Evolutionary conservation across 2,797 vertebrate species (phyloP).

Genomic region (Apogon hyalosoma): DNA sequence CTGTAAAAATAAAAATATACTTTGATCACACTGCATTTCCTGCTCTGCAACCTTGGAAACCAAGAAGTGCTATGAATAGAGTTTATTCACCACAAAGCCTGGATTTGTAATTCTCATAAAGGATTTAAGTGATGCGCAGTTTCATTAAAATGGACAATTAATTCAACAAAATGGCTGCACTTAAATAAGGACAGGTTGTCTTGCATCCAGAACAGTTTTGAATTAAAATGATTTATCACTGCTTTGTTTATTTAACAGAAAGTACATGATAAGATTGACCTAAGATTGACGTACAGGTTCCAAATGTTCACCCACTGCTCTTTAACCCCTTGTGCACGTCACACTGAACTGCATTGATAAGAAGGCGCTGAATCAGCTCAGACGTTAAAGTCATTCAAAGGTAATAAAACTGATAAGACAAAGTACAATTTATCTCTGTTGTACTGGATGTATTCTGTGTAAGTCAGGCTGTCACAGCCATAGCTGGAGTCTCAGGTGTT

Average conservation of each 20-base stretch:
- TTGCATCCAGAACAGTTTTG: background rate
- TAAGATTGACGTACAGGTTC: background rate
- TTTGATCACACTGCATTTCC: slow-evolving; percentile 11
- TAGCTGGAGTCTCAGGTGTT: slow-evolving; percentile 37
- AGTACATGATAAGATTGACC: too few relatives aligned
- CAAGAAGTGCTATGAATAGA: background rate
- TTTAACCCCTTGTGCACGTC: slow-evolving; percentile 35
- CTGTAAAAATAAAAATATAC: background rate
- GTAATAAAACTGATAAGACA: slow-evolving; percentile 50
- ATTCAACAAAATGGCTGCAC: background rate
- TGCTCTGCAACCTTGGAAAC: background rate
- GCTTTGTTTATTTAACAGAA: too few relatives aligned
- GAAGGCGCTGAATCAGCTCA: slow-evolving; percentile 34
- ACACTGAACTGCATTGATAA: slow-evolving; percentile 53
- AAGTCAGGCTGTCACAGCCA: background rate
- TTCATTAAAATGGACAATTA: background rate
- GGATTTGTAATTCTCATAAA: slow-evolving; percentile 1
- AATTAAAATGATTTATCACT: background rate
- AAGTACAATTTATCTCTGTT: slow-evolving; percentile 20
- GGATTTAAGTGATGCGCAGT: background rate
- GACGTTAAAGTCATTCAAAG: slow-evolving; percentile 5
- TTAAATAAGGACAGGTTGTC: background rate
- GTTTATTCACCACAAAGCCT: background rate
- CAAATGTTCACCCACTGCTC: slow-evolving; percentile 11
- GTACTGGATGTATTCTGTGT: slow-evolving; percentile 12